Conservation (phyloP, 2,797 vertebrate genomes). For the Anguilla marmorata region DNA sequence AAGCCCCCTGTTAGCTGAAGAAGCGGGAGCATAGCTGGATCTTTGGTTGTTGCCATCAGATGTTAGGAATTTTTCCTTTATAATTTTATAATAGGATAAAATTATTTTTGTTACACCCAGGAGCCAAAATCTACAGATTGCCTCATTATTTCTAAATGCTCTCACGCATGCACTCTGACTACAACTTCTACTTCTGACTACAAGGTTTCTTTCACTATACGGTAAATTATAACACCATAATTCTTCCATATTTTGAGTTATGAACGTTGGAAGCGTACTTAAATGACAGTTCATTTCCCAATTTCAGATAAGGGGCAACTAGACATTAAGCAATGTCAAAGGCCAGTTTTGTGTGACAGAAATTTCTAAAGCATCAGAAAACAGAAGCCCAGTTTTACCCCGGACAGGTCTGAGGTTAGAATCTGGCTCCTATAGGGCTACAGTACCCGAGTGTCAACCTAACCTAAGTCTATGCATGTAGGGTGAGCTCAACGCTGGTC, state of each 20-base stretch:
- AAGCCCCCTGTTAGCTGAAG: neutral
- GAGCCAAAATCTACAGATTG: constrained; percentile 39
- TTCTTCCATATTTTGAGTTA: constrained; percentile 16
- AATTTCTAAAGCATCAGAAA: constrained; percentile 36
- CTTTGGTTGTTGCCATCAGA: neutral
- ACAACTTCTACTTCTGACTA: neutral
- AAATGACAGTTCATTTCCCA: constrained; percentile 4
- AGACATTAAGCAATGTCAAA: neutral
- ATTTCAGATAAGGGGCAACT: neutral
- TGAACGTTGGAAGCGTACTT: neutral
- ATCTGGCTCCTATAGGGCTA: neutral
- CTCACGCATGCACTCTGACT: constrained; percentile 18
- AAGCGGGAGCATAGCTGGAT: neutral
- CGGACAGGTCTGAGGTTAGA: neutral
- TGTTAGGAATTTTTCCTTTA: constrained; percentile 34
- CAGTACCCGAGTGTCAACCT: neutral
- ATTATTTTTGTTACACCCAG: constrained; percentile 48
- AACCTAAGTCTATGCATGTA: neutral
- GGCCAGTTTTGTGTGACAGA: constrained; percentile 46
- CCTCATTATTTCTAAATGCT: constrained; percentile 52
- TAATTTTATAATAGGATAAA: constrained; percentile 26
- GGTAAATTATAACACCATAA: neutral
- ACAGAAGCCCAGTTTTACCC: neutral
- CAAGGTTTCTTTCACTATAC: neutral
- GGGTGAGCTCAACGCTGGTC: neutral